Evolutionary conservation across 2,888 invertebrate genomes (phyloP), one percentile per base, ranked within the genome.

Genomic region (Tortrix viridana): DNA sequence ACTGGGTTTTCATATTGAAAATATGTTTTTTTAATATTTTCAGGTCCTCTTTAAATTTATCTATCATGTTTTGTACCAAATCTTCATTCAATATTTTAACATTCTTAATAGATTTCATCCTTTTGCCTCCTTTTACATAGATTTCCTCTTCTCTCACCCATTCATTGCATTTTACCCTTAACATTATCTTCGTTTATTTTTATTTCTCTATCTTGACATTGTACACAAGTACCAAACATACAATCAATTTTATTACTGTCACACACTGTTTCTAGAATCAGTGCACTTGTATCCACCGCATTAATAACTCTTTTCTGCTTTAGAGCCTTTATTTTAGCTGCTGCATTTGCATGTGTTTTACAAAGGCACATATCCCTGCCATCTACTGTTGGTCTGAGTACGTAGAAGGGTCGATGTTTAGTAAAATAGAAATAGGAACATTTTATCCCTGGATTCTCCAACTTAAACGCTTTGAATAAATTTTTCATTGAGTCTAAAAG

Each of bases 1-100:
- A 61, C 26, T 68, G 66, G 18, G 49, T 62, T 57, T 68, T 66
- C 53, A 68, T 65, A 52, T 69, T 67, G 57, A 65, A 66, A 43
- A 68, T 23, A 48, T 70, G 67, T 61, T 66, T 68, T 49, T 68
- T 67, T 20, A 66, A 38, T 19, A 14, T 41, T 43, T 57, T 63
- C 47, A 67, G 26, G 12, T 67, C 66, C 55, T 60, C 46, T 57
- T 69, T n/a, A 62, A 69, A 69, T 26, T 50, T 55, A 19, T 37
- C 26, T 9, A 53, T 26, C 44, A 61, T 57, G 26, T 58, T 60
- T 66, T 47, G 20, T 54, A 41, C 20, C 14, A 9, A 37, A 9
- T 57, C 48, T 48, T 57, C 48, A 46, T 57, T 64, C n/a, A 49
- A 14, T 61, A n/a, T 53, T 56, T 66, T 65, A 18, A 68, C 63